Conservation (phyloP, 1,140 invertebrate species). For the Wiebesia pumilae region DNA sequence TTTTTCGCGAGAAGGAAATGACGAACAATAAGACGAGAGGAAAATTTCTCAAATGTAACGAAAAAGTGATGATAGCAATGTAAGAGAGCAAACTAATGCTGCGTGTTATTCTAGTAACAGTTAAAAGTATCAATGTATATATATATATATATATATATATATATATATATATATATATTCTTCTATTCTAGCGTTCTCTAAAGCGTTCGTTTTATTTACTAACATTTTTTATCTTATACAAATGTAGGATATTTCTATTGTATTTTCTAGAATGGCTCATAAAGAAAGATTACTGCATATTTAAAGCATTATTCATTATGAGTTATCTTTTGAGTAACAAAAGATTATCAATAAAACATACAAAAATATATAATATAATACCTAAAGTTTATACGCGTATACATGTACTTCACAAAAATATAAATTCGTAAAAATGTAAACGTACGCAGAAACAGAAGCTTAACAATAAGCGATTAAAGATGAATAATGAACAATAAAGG, state of each 20-base stretch:
- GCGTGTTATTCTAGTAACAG: not conserved
- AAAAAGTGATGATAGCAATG: not conserved
- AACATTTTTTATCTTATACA: not conserved
- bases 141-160: no score
- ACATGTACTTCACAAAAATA: no score
- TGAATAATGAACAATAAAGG: no score
- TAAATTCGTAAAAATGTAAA: no score
- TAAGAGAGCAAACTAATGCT: not conserved
- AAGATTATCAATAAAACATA: not conserved
- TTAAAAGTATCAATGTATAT: not conserved
- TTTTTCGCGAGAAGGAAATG: not conserved
- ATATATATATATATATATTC: no score
- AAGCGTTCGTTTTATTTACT: not conserved
- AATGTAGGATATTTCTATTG: not conserved
- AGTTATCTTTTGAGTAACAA: not conserved
- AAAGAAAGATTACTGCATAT: not conserved
- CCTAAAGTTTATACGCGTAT: no score
- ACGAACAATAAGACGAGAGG: not conserved
- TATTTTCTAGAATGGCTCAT: not conserved
- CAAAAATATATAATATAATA: not conserved
- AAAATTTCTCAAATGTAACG: not conserved
- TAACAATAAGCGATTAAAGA: no score
- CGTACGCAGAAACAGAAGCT: no score
- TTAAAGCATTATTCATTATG: not conserved
- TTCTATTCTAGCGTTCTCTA: not conserved